phyloP scores from a whole-genome alignment of 2,113 vertebrate species.

The Bubo bubo region DNA sequence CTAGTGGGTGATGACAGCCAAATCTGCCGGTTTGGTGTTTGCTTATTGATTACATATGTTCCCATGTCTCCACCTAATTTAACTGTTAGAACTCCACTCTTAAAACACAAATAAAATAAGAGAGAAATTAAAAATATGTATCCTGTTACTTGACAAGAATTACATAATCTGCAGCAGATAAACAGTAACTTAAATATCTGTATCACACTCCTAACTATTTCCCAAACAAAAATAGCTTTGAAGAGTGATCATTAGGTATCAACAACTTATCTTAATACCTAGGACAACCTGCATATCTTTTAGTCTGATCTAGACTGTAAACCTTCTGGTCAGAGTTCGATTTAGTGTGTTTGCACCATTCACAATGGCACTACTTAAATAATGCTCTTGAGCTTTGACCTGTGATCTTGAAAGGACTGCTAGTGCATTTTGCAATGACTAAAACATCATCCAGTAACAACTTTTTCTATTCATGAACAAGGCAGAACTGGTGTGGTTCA shows the following conservation, averaged over 20 bases:
- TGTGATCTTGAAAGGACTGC: not conserved
- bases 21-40: slow-evolving; percentile 94
- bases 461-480: not conserved
- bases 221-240: not conserved
- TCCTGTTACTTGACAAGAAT: not conserved
- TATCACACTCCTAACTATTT: not conserved
- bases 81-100: slow-evolving; percentile 92
- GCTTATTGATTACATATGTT: slow-evolving; percentile 97
- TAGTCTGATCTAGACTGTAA: not conserved
- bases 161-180: not conserved
- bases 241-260: not conserved
- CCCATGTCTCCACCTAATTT: slow-evolving; percentile 87
- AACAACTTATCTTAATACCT: not conserved
- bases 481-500: not conserved
- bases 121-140: not conserved
- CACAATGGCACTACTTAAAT: not conserved
- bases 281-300: not conserved
- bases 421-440: not conserved
- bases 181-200: not conserved
- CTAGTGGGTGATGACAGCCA: slow-evolving; percentile 95
- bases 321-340: not conserved
- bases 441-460: not conserved
- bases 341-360: not conserved
- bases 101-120: not conserved
- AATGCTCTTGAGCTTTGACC: not conserved